phyloP scores from a whole-genome alignment of 1,140 invertebrate species.

The Trinorchestia longiramus region DNA sequence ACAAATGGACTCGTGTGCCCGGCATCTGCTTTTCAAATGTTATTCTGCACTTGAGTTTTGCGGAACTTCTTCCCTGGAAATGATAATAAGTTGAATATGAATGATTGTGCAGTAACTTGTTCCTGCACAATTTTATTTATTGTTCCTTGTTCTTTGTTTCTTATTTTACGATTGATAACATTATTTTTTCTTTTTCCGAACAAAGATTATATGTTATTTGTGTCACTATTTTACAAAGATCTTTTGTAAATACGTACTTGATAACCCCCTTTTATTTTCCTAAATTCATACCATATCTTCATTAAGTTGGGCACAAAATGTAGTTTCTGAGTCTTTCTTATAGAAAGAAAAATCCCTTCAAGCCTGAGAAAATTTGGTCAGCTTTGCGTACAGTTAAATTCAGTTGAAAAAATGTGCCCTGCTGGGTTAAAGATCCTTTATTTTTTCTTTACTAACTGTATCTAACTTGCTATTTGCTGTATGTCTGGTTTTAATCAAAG shows the following conservation, averaged over 20 bases:
- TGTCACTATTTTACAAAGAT: not conserved
- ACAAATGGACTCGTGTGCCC: not conserved
- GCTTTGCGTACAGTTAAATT: too few relatives aligned
- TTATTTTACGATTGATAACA: not conserved
- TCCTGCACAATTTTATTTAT: too few relatives aligned
- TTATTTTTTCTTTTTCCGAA: not conserved
- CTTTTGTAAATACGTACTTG: not conserved
- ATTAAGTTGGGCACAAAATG: not conserved
- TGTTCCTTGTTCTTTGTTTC: not conserved
- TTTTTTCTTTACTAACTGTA: too few relatives aligned
- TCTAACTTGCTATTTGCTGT: too few relatives aligned
- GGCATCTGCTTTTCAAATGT: not conserved
- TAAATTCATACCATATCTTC: not conserved
- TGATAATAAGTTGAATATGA: not conserved
- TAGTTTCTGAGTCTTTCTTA: not conserved
- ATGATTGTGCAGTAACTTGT: not conserved
- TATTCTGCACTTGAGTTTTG: not conserved
- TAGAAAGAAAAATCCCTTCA: not conserved
- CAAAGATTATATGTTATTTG: not conserved
- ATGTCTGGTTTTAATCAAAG: too few relatives aligned
- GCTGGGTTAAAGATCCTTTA: too few relatives aligned
- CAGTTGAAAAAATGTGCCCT: too few relatives aligned
- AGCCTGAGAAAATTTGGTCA: too few relatives aligned
- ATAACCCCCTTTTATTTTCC: not conserved
- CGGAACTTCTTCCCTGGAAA: not conserved